Evolutionary conservation across 2,888 invertebrate species (phyloP).

Genomic region (Strigamia transsilvanica): DNA sequence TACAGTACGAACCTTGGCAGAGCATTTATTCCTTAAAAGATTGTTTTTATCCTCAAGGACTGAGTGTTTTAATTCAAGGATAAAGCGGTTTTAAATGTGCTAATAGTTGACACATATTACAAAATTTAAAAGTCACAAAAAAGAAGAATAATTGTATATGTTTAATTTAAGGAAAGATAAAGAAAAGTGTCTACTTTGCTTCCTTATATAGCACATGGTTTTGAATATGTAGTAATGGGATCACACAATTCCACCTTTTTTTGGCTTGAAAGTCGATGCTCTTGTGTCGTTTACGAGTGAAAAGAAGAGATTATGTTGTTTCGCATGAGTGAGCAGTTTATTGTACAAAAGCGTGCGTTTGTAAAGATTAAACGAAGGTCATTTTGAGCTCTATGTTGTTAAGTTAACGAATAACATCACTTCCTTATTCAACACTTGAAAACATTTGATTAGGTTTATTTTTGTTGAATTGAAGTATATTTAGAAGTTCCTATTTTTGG

Average conservation of each 20-base stretch:
- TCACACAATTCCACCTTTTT: slow-evolving; percentile 28
- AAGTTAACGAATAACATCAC: not conserved
- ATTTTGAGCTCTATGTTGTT: slow-evolving; percentile 5
- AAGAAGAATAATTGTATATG: not conserved
- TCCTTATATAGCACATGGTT: slow-evolving; percentile 17
- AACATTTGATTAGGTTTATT: slow-evolving; percentile 29
- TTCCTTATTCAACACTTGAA: slow-evolving; percentile 43
- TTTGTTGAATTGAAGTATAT: slow-evolving; percentile 11
- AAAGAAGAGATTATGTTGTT: slow-evolving; percentile 31
- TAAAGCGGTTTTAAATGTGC: not conserved
- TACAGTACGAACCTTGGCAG: slow-evolving; percentile 9
- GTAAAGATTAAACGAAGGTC: slow-evolving; percentile 33
- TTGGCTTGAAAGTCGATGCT: slow-evolving; percentile 35
- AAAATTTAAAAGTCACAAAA: not conserved
- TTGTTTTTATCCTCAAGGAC: slow-evolving; percentile 2
- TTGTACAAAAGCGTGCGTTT: slow-evolving; percentile 19
- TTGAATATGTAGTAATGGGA: slow-evolving; percentile 19
- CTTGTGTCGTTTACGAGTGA: slow-evolving; percentile 16
- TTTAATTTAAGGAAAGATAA: slow-evolving; percentile 27
- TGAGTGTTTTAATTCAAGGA: not conserved
- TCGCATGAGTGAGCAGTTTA: slow-evolving; percentile 10
- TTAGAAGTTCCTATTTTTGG: not conserved
- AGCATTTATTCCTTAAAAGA: slow-evolving; percentile 26
- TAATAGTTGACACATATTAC: slow-evolving; percentile 10
- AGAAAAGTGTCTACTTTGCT: slow-evolving; percentile 14